Conservation (phyloP, 2,113 vertebrate species). For the Myrmecophaga tridactyla region DNA sequence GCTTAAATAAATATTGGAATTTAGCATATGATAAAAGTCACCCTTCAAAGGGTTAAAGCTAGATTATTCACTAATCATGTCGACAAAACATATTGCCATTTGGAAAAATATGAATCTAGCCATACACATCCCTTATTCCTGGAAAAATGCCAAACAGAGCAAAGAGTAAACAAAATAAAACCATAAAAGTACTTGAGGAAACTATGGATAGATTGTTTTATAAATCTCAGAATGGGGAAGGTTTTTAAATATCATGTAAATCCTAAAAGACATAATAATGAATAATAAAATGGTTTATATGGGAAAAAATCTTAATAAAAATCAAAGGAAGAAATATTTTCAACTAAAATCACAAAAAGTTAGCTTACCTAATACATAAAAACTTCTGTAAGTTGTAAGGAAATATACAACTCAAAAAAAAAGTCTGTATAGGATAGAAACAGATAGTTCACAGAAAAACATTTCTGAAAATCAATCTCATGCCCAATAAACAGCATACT, state of each 20-base stretch:
- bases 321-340: not conserved
- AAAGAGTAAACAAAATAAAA: constrained; percentile 30
- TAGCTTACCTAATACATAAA: not conserved
- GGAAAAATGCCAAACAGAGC: constrained; percentile 24
- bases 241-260: not conserved
- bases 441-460: not conserved
- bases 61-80: not conserved
- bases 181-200: not conserved
- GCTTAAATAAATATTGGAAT: not conserved
- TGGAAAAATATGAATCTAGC: not conserved
- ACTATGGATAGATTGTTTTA: not conserved
- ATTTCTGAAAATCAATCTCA: not conserved
- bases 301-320: constrained; percentile 14
- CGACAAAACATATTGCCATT: not conserved
- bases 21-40: not conserved
- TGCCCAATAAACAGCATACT: not conserved
- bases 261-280: not conserved
- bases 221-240: not conserved
- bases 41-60: not conserved
- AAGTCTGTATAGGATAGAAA: not conserved
- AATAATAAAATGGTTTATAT: not conserved
- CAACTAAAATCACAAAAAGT: not conserved
- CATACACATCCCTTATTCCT: not conserved
- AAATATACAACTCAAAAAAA: not conserved
- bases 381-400: not conserved